Conservation (phyloP, 2,888 invertebrate species). For the Chrysolina americana region DNA sequence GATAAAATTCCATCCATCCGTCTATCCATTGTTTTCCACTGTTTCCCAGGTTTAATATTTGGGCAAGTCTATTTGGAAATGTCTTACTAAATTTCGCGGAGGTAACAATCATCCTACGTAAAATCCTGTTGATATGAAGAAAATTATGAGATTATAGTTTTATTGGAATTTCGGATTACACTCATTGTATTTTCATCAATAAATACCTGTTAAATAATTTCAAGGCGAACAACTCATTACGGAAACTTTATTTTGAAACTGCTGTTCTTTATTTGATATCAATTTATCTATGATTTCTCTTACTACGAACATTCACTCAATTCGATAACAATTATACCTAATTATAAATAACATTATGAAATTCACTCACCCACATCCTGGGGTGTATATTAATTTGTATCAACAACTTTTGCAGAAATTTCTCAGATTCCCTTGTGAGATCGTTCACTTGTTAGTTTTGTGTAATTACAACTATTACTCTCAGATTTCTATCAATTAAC, state of each 20-base stretch:
- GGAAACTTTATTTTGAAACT: background rate
- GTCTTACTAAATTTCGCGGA: too few species aligned
- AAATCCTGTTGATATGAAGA: background rate
- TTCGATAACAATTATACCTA: too few species aligned
- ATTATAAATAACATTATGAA: background rate
- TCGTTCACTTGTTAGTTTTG: background rate
- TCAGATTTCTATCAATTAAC: constrained; percentile 7
- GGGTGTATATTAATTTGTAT: background rate
- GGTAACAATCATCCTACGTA: too few species aligned
- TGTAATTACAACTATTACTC: background rate
- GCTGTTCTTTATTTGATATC: background rate
- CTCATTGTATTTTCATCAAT: background rate
- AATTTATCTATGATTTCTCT: background rate
- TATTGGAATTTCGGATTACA: background rate
- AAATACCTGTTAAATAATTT: background rate
- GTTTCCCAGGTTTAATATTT: too few species aligned
- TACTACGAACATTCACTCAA: background rate
- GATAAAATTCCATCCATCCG: too few species aligned
- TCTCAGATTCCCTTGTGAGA: background rate
- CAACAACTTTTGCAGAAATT: background rate
- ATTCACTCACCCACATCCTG: background rate
- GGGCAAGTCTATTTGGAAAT: too few species aligned
- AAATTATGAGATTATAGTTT: background rate
- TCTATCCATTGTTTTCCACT: too few species aligned
- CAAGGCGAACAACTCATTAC: background rate